Evolutionary conservation across 2,113 vertebrate species (phyloP).

Genomic region (Varanus salvator): DNA sequence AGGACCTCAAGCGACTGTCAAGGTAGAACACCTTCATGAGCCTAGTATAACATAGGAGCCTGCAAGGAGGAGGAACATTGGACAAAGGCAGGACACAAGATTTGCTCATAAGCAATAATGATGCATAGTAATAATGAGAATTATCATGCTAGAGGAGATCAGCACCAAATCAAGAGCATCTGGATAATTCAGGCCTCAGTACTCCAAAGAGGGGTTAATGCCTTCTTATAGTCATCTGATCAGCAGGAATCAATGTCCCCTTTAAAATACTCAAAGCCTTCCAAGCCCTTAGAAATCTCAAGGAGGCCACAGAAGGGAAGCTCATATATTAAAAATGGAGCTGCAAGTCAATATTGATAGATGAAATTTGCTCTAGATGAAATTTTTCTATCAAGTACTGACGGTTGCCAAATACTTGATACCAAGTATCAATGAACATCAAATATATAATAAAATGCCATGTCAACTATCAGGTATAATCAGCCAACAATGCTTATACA

Average conservation of each 20-base stretch:
- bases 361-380: no score
- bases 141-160: not conserved
- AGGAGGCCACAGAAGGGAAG: no score
- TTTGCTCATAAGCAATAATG: no score
- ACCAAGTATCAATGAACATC: no score
- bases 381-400: not conserved
- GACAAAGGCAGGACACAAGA: not conserved
- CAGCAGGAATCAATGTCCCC: not conserved
- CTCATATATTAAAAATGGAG: no score
- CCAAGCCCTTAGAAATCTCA: not conserved
- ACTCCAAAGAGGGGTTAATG: not conserved
- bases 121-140: not conserved
- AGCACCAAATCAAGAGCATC: not conserved
- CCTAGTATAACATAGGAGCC: not conserved
- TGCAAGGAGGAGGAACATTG: not conserved
- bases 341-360: no score
- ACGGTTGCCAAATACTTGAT: no score
- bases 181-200: no score
- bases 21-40: not conserved
- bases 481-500: no score
- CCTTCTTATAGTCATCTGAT: not conserved
- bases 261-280: not conserved
- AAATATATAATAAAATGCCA: no score
- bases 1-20: not conserved
- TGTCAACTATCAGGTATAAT: no score